Conservation (phyloP, 2,888 invertebrate species). For the Smittia aterrima region DNA sequence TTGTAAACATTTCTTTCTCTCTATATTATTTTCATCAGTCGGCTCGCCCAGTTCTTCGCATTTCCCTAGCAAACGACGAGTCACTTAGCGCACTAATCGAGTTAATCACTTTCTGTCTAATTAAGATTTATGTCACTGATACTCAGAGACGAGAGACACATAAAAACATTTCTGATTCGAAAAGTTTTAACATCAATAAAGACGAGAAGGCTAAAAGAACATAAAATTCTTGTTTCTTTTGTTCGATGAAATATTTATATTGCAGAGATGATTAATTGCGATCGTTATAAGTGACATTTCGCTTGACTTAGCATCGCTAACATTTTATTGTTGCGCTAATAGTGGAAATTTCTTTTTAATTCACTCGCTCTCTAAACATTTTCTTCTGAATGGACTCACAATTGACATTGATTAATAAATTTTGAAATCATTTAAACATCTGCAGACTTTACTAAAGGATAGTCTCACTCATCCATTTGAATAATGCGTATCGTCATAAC, state of each 20-base stretch:
- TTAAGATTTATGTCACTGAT: constrained; percentile 38
- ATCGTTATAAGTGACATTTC: neutral
- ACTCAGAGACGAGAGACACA: neutral
- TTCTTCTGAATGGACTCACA: neutral
- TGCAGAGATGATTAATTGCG: constrained; percentile 36
- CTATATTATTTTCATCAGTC: neutral
- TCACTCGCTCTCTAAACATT: neutral
- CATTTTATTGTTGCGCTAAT: neutral
- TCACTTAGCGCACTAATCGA: constrained; percentile 36
- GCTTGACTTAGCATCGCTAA: constrained; percentile 8
- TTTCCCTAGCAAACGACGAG: neutral
- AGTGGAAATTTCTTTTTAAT: neutral
- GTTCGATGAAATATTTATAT: constrained; percentile 18
- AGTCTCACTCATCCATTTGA: no score
- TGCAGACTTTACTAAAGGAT: no score
- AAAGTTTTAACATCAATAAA: constrained; percentile 17
- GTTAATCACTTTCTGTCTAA: constrained; percentile 41
- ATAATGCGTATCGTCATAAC: no score
- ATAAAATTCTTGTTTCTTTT: neutral
- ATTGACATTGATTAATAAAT: no score
- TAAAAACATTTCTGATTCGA: neutral
- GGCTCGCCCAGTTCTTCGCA: constrained; percentile 24
- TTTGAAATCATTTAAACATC: no score
- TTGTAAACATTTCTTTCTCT: constrained; percentile 6
- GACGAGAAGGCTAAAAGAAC: neutral